Conservation (phyloP, 2,113 vertebrate species). For the Egretta garzetta region DNA sequence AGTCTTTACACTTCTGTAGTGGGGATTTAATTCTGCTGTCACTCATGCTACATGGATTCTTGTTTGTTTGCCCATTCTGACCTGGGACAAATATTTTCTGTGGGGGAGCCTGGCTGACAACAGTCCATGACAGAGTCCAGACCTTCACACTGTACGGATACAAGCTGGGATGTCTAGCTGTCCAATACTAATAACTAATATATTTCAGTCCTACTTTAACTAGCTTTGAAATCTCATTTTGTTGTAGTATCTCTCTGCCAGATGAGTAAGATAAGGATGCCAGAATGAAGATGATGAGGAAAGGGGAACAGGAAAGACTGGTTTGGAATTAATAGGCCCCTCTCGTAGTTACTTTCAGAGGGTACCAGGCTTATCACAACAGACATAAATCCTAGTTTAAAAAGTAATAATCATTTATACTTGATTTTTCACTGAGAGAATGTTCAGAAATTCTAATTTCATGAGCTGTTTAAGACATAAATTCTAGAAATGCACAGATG, state of each 20-base stretch:
- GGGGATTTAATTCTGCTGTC: background rate
- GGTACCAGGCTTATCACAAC: background rate
- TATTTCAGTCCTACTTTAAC: background rate
- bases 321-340: background rate
- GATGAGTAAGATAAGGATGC: background rate
- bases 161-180: background rate
- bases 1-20: background rate
- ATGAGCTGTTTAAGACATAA: background rate
- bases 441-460: background rate
- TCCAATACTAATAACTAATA: background rate
- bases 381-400: background rate
- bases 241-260: background rate
- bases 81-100: background rate
- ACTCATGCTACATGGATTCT: background rate
- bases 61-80: background rate
- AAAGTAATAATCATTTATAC: background rate
- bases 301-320: background rate
- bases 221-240: background rate
- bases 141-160: accelerated
- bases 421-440: background rate
- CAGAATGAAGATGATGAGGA: background rate
- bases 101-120: background rate
- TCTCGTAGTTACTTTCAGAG: background rate
- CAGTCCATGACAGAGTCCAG: accelerated
- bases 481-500: background rate